These are phyloP conservation scores for Sinodicranocentrus sp. DNA, from an alignment of 2,888 invertebrate species.

Conservation along the genomic window DNA sequence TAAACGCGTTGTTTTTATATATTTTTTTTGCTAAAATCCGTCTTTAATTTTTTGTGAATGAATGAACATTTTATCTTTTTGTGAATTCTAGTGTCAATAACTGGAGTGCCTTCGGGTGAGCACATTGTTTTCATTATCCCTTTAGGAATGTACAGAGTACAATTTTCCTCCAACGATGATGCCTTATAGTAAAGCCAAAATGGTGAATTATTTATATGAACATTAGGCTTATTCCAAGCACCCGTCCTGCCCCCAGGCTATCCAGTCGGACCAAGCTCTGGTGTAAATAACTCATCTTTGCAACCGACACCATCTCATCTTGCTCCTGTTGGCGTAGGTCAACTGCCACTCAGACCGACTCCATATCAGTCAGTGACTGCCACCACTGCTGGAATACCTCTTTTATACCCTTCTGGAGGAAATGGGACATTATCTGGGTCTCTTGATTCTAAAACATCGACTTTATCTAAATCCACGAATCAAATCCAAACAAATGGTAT, in stretches of 20 bases:
- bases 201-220: background rate
- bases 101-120: constrained; percentile 81
- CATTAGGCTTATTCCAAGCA: constrained; percentile 55
- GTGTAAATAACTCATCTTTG: background rate
- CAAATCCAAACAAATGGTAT: constrained; percentile 25
- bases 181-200: too few species aligned
- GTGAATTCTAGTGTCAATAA: constrained; percentile 36
- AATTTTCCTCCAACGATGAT: background rate
- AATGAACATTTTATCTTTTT: constrained; percentile 7
- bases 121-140: background rate
- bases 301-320: constrained; percentile 39
- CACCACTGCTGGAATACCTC: constrained; percentile 22
- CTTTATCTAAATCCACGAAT: constrained; percentile 33
- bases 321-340: constrained; percentile 13
- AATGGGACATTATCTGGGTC: background rate
- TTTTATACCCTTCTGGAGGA: constrained; percentile 19
- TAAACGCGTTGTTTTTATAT: too few species aligned
- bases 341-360: constrained; percentile 6
- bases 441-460: constrained; percentile 15
- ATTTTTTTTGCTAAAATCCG: too few species aligned
- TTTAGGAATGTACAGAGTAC: too few species aligned
- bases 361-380: constrained; percentile 10
- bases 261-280: background rate
- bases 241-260: constrained; percentile 55
- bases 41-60: background rate